Base-by-base conservation (phyloP, 1,140 invertebrate genomes). In the Brachionus plicatilis region DNA sequence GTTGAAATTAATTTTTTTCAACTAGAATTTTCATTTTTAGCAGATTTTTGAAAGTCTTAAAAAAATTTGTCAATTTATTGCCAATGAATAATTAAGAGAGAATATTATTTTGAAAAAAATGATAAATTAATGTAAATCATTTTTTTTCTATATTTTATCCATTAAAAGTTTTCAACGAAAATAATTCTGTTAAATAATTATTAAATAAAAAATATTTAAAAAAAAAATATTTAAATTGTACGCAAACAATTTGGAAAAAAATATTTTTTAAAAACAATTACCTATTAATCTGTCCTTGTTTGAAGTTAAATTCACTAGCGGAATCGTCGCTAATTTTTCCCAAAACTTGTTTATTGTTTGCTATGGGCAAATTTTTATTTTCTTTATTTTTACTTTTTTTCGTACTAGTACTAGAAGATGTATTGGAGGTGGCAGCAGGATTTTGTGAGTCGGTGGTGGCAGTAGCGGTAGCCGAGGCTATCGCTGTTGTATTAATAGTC, bases 251-350 rank as follows among this genome's bases (percentile, higher is more conserved):
- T 37, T 4, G 7, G 79, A 68, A 70, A 43, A 85, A 47, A 27
- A 1, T 50, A 24, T 45, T 72, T 37, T 50, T 14, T 24, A 24
- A 20, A 33, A 33, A 29, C 1, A 82, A 70, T 85, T 87, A 86
- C 87, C 84, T 85, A 86, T 87, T 41, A 27, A 76, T 76, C 1
- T 50, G 27, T 12, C 27, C 72, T 50, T 76, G 43, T 86, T 86
- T 56, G 85, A 76, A 75, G 68, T 85, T 27, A 45, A 78, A 43
- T 84, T 79, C 85, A 86, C 85, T 75, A 84, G 86, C 24, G 84
- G 14, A 33, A 9, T 43, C 50, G 1, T 47, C 43, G 47, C 6
- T 12, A 12, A 50, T 12, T 84, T 65, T 72, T 41, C 12, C 37
- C 17, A 24, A 24, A 14, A 14, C 11, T 72, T 72, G 68, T 17